Base-by-base conservation (phyloP, 92 coral and sea anemone species). In the Siderastrea radians region DNA sequence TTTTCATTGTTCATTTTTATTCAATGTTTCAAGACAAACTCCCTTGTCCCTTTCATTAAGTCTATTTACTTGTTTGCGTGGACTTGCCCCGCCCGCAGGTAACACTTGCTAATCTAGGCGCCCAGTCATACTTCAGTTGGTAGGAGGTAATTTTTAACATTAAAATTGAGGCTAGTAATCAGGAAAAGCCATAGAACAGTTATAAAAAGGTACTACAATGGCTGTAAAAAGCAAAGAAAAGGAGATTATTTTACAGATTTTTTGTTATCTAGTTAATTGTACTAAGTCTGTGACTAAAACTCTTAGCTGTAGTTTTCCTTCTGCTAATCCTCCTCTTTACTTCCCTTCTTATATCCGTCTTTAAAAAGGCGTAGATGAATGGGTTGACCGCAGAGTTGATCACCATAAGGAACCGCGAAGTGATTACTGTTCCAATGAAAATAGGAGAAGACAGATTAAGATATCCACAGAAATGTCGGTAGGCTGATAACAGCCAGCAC, bases 321-420 rank as follows among this genome's bases (percentile, higher is more conserved):
- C 72, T 50, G 51, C 72, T 61, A 49, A 72, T 12, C 17, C 64
- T 26, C 43, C n/a, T 84, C 51, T 38, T 50, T 49, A 84, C 78
- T 84, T 84, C 87, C 11, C 51, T 61, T 64, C 61, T 84, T 26
- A 84, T 84, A 14, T 84, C 87, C 45, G 62, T 58, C 87, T 84
- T 84, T 13, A 84, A 72, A 43, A 84, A 84, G 12, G 87, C 87
- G 26, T 84, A 84, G 14, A 84, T 84, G 6, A 84, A 63, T 48
- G 87, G 87, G 63, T 84, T 84, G 1, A 84, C 52, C 3, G 87
- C 87, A 9, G 87, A 84, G 17, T 84, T 73, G 5, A 49, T 3
- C 7, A 84, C 38, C 80, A 84, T 64, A n/a, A 84, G 80, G 50
- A 84, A 38, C 47, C 87, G 71, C 9, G 87, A 84, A 5, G 50